These are phyloP conservation scores for Cephus spinipes DNA, from an alignment of 2,888 invertebrate species.

Conservation along the genomic window DNA sequence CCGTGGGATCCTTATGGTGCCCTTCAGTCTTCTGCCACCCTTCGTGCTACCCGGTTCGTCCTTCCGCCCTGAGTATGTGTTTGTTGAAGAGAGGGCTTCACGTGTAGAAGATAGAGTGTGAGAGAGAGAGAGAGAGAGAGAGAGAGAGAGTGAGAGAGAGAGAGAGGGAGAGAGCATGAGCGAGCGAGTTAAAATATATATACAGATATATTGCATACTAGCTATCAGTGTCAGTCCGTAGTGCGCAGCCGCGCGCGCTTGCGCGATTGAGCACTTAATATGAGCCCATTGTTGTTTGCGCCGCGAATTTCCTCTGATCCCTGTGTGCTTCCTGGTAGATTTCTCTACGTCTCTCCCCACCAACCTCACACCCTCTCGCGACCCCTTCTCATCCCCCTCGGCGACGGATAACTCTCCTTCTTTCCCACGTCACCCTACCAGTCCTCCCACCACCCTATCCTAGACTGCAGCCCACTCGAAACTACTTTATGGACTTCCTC, in stretches of 20 bases:
- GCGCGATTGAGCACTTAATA: background rate
- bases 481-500: background rate
- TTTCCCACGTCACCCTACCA: too few species aligned
- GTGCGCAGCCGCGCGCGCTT: background rate
- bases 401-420: too few species aligned
- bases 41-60: background rate
- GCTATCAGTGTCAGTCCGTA: background rate
- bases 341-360: too few species aligned
- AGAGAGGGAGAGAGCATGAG: too few species aligned
- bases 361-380: too few species aligned
- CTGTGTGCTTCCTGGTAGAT: background rate
- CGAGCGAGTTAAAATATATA: too few species aligned
- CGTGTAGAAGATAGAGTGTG: slow-evolving; percentile 26
- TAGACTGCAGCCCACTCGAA: too few species aligned
- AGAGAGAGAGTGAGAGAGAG: slow-evolving; percentile 15
- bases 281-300: background rate
- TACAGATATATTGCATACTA: too few species aligned
- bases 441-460: too few species aligned
- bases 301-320: slow-evolving; percentile 3
- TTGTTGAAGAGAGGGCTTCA: background rate
- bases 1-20: slow-evolving; percentile 42
- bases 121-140: slow-evolving; percentile 23
- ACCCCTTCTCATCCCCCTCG: too few species aligned
- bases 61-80: background rate
- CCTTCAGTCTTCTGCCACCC: slow-evolving; percentile 1